Base-by-base conservation (phyloP, 2,113 vertebrate species). In the Triplophysa dalaica region DNA sequence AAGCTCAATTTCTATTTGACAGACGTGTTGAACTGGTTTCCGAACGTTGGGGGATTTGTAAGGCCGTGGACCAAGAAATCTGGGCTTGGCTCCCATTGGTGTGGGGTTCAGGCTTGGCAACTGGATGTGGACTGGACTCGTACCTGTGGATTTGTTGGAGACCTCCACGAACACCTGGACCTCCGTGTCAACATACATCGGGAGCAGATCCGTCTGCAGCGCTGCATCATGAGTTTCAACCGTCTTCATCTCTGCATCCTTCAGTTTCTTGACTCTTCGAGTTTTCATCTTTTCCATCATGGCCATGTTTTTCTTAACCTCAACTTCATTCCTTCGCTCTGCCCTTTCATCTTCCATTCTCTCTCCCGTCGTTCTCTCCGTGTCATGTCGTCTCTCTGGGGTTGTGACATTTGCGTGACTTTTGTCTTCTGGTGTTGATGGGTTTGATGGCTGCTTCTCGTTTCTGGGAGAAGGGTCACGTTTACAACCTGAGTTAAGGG, bases 121-220 rank as follows among this genome's bases (percentile, higher is more conserved):
- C 52, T 77, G 80, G 7, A 80, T 85, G 66, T 93, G 91, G 77
- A 89, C 91, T 61, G 95, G 95, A 63, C 94, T 95, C 19, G 93
- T 96, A 56, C 91, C 91, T 7, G 91, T 90, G 0, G 92, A 93
- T 63, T 85, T 90, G 83, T 91, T 93, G 58, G 92, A 87, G 3
- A 94, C 83, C 0, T 89, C 88, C 12, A 92, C 91, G 75, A 93
- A 91, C 0, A 94, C 93, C 85, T 98, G 97, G 41, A 97, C 89
- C 24, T 92, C 96, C 0, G 93, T 94, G 22, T 97, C 95, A 62
- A 2, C 19, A 4, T 45, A 76, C 70, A 29, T 19, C 3, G 8
- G 56, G 8, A 22, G 16, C 78, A 81, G 11, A 29, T 75, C 14
- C 87, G 89, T 0, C 65, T 19, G 24, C 84, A 82, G 48, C 85